phyloP scores from a whole-genome alignment of 2,797 vertebrate species.

The Buphagus erythrorhynchus region DNA sequence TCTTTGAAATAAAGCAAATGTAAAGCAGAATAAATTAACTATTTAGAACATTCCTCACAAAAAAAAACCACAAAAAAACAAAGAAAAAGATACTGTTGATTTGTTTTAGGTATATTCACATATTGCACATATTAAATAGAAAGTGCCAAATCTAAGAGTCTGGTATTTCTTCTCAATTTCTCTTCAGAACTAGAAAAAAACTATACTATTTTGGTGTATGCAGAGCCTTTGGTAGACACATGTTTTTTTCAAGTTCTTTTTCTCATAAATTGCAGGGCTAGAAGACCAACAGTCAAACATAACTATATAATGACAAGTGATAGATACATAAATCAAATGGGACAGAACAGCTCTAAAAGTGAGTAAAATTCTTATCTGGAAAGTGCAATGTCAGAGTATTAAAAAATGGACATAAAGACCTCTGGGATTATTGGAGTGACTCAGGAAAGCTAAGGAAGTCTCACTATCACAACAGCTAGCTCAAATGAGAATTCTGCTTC shows the following conservation, averaged over 20 bases:
- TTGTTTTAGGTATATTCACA: not conserved
- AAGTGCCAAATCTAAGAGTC: not conserved
- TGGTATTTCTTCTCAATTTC: not conserved
- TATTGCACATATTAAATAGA: not conserved
- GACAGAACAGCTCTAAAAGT: not conserved
- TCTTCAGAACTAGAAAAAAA: not conserved
- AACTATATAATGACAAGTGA: not conserved
- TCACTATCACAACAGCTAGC: not conserved
- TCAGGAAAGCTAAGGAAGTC: not conserved
- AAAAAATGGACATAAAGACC: not conserved
- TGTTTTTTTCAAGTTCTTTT: not conserved
- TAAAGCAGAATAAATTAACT: not conserved
- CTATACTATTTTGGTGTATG: not conserved
- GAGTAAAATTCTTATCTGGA: not conserved
- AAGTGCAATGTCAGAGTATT: not conserved
- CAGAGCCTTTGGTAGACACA: not conserved
- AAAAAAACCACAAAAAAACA: too few relatives aligned
- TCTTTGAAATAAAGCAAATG: not conserved
- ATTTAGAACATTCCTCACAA: not conserved
- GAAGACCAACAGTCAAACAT: not conserved
- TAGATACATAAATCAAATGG: not conserved
- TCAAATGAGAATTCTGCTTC: not conserved
- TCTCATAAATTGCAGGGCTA: not conserved
- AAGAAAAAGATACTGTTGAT: not conserved
- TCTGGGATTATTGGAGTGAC: not conserved